A percentile compares a stretch with the other conserved stretches of the same genome.
These are phyloP conservation scores for Thamnaconus septentrionalis DNA, from an alignment of 2,113 vertebrate species.

Conservation along the genomic window DNA sequence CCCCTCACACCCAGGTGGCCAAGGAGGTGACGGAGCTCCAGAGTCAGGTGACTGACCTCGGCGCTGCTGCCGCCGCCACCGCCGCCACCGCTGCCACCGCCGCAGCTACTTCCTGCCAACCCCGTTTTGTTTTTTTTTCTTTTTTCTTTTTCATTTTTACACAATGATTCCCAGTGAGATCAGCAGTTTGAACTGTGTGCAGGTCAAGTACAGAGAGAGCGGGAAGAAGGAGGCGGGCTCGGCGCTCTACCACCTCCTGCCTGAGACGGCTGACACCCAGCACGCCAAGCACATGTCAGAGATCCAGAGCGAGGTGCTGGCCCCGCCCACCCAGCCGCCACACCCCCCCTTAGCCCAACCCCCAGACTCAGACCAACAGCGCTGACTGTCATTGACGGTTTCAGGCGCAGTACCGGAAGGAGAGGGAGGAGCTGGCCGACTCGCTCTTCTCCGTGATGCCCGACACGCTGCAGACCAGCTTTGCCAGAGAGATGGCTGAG, in stretches of 20 bases:
- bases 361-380: neutral
- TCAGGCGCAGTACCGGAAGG: conserved; percentile 51
- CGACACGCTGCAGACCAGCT: conserved; percentile 56
- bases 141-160: no score
- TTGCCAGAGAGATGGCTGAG: conserved; percentile 50
- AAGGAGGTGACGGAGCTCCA: conserved; percentile 57
- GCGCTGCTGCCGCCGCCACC: no score
- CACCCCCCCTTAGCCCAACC: neutral
- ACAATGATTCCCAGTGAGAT: no score
- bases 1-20: conserved; percentile 51
- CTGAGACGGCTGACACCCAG: conserved; percentile 53
- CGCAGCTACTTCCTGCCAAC: no score
- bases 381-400: neutral
- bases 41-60: conserved; percentile 72
- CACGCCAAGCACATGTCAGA: conserved; percentile 59
- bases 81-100: no score
- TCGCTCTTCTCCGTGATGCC: conserved; percentile 49
- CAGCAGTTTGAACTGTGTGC: neutral
- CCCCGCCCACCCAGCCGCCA: rapidly evolving
- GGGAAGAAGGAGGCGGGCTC: conserved; percentile 25
- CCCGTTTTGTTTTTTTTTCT: no score
- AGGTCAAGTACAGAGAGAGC: conserved; percentile 66
- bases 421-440: conserved; percentile 46
- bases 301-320: conserved; percentile 65
- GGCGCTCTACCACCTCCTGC: conserved; percentile 53